Evolutionary conservation across 2,113 vertebrate species (phyloP).

Genomic region (Petromus typicus): DNA sequence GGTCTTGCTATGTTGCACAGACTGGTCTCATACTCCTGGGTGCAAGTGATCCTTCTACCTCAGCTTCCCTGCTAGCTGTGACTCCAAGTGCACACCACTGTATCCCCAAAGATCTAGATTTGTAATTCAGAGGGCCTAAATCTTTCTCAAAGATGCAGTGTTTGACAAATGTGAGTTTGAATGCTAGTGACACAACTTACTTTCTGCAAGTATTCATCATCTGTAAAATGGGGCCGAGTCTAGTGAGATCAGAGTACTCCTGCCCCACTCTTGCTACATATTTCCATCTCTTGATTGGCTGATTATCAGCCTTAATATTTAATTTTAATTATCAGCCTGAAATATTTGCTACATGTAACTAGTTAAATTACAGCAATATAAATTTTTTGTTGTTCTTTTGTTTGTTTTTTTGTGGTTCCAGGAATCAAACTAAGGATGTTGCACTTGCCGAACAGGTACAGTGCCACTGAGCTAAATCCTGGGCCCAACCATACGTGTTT

Average conservation of each 20-base stretch:
- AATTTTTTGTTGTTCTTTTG: background rate
- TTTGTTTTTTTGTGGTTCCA: too few relatives aligned
- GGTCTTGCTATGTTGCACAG: background rate
- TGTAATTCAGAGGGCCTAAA: conserved; percentile 7
- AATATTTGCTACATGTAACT: background rate
- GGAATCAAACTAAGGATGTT: too few relatives aligned
- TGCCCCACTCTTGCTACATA: background rate
- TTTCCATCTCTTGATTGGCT: background rate
- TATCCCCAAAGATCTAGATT: background rate
- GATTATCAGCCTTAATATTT: background rate
- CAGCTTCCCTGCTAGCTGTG: background rate
- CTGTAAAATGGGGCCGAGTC: background rate
- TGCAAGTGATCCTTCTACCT: background rate
- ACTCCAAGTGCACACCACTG: background rate
- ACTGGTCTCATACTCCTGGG: background rate
- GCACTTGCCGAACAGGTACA: too few relatives aligned
- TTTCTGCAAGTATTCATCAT: conserved; percentile 7
- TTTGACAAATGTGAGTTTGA: conserved; percentile 23
- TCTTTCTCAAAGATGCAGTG: background rate
- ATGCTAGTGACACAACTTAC: background rate
- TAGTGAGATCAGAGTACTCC: background rate
- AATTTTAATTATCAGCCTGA: too few relatives aligned
- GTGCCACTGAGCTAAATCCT: too few relatives aligned
- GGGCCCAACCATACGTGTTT: too few relatives aligned
- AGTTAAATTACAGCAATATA: background rate